Evolutionary conservation across 2,888 invertebrate species (phyloP), one percentile per base, ranked within the genome.

Genomic region (Drosophila subquinaria): DNA sequence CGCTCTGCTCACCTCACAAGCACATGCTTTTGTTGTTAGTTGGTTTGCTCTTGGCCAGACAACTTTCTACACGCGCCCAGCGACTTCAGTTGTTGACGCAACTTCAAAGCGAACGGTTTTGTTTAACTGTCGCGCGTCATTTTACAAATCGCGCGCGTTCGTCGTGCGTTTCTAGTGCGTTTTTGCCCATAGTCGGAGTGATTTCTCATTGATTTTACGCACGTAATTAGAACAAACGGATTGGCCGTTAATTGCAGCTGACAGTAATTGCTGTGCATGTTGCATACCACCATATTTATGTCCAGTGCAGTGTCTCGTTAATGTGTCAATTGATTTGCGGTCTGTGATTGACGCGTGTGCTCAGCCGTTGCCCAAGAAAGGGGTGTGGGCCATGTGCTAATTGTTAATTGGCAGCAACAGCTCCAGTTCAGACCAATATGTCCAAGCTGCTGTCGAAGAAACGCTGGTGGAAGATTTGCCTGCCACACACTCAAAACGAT

Each of bases 391-490:
- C 71, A 79, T 88, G 81, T 64, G 69, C 73, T 75, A 81, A 69
- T 73, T 81, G 79, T 69, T 75, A 78, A 69, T 73, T 81, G 79
- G 57, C 47, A 47, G 55, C 76, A 73, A 55, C 74, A 66, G 65
- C 30, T 56, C 50, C 57, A 57, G 56, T 63, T 79, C 69, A 17
- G 30, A 15, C 73, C 79, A 69, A 59, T 20, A 83, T 83, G 83
- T 55, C 83, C 48, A 80, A 89, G 64, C 69, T 88, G 69, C 74
- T 89, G 30, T 47, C 84, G 94, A 96, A 96, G 93, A 95, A 95
- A 90, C 96, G 96, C 93, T 97, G 97, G 97, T 96, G 96, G 96
- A 96, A 96, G 91, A 96, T 96, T 57, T 96, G 96, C 89, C 96
- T 96, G 95, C 95, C 96, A 94, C 95, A 96, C 55, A 38, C 50